Evolutionary conservation across 1,140 invertebrate species (phyloP), one percentile per base, ranked within the genome.

Genomic region (Pachypeltis micranthus): DNA sequence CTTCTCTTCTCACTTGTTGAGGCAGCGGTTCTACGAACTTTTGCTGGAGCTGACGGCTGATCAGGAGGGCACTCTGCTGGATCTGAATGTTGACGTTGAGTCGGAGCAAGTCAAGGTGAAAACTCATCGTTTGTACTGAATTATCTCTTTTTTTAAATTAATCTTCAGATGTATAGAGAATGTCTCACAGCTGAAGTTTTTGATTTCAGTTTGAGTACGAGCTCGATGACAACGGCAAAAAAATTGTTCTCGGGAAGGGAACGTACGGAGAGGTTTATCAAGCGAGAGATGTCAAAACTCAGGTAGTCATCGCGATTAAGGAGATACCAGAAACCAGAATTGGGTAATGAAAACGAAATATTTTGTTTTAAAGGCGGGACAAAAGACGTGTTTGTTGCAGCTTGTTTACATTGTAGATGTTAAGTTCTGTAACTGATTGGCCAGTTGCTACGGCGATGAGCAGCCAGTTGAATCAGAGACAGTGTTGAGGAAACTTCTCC

Each of bases 251-350:
- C 10, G 96, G 96, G 2, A 91, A 91, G 76, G 96, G 96, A 2
- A 97, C 95, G 0, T 99, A 96, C 75, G 96, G 96, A 1, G 81
- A 88, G 0, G 96, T 99, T 1, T 98, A 91, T 73, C 93, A 95
- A 10, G 96, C 94, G 1, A 75, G 93, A 14, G 95, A 98, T 77
- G 79, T 93, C 28, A 92, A 90, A 71, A 98, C 94, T 0, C 94
- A 98, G 80, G 90, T 94, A 1, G 80, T 90, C 63, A 96, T 99
- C 69, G 96, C 96, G 1, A 90, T 98, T 0, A 99, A 99, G 75
- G 96, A 98, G 79, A 92, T 99, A 62, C 92, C 93, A 0, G 95
- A 98, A 74, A 90, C 26, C 4, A 90, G 74, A 96, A 96, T 95
- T 12, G 92, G 94, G 81, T 83, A 73, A 73, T 25, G 2, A 10